These are phyloP conservation scores for Acanthopleura granulata DNA, from an alignment of 2,888 invertebrate species.

Conservation along the genomic window DNA sequence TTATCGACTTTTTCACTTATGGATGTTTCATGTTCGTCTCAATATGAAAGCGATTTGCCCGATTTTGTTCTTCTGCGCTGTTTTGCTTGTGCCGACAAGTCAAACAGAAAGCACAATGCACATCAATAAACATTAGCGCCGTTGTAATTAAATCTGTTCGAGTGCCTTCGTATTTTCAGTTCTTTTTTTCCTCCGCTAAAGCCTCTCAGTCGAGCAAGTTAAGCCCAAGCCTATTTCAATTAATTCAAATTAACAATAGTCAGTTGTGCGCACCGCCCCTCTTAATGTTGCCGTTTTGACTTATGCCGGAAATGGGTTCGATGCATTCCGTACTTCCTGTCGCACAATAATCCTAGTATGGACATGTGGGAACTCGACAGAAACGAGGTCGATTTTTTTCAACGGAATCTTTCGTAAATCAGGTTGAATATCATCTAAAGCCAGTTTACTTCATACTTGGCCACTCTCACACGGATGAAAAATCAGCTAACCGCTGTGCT, in stretches of 20 bases:
- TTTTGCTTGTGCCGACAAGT: neutral
- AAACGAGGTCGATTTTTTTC: too few relatives aligned
- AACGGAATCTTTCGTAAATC: neutral
- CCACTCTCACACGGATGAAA: too few relatives aligned
- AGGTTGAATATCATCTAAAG: neutral
- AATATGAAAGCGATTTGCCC: too few relatives aligned
- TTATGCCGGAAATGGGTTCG: neutral
- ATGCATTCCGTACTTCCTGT: neutral
- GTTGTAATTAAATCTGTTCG: neutral
- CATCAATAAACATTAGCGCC: neutral
- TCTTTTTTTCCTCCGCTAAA: neutral
- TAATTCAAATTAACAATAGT: slow-evolving; percentile 8
- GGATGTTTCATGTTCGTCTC: too few relatives aligned
- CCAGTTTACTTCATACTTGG: slow-evolving; percentile 2
- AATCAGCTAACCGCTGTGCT: too few relatives aligned
- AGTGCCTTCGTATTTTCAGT: too few relatives aligned
- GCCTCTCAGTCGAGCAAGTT: neutral
- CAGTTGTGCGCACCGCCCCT: neutral
- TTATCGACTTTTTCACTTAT: too few relatives aligned
- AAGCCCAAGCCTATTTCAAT: neutral
- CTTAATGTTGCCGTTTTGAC: slow-evolving; percentile 12
- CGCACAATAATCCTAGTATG: neutral
- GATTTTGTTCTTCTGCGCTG: neutral
- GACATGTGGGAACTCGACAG: neutral
- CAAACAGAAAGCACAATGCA: neutral